These are phyloP conservation scores for Latheticus oryzae DNA, from an alignment of 2,888 invertebrate genomes.

Conservation along the genomic window DNA sequence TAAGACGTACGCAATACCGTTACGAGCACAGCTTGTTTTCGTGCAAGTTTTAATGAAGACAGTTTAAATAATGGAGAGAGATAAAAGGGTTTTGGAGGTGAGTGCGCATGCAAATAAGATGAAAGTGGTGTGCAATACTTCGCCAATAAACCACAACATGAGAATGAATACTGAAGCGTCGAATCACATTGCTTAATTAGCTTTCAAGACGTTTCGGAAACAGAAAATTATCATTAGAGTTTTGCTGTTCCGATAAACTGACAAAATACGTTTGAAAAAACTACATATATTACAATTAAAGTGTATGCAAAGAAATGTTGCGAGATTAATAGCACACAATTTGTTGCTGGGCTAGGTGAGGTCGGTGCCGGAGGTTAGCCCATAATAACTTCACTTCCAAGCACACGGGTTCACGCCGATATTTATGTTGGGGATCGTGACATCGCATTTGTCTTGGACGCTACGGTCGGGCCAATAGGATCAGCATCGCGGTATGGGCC, in stretches of 20 bases:
- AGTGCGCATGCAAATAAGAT: slow-evolving; percentile 58
- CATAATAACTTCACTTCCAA: slow-evolving; percentile 61
- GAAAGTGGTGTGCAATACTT: slow-evolving; percentile 53
- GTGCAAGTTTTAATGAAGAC: slow-evolving; percentile 61
- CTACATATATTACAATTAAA: slow-evolving; percentile 27
- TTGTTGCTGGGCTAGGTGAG: slow-evolving; percentile 59
- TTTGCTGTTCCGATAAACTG: not conserved
- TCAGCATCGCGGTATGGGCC: slow-evolving; percentile 49
- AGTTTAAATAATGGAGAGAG: slow-evolving; percentile 59
- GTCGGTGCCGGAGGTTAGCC: slow-evolving; percentile 60
- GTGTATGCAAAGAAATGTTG: slow-evolving; percentile 52
- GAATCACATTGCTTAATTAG: slow-evolving; percentile 53
- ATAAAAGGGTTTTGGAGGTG: slow-evolving; percentile 56
- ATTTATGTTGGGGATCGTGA: slow-evolving; percentile 63
- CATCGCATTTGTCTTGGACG: slow-evolving; percentile 61
- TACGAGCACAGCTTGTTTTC: slow-evolving; percentile 54
- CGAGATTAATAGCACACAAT: slow-evolving; percentile 60
- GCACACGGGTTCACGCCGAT: slow-evolving; percentile 57
- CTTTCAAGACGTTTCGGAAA: slow-evolving; percentile 36
- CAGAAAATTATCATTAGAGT: slow-evolving; percentile 38
- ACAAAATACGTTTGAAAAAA: too few species aligned
- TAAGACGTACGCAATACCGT: slow-evolving; percentile 46
- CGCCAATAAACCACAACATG: slow-evolving; percentile 58
- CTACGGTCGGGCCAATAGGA: slow-evolving; percentile 53
- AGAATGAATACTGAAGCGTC: slow-evolving; percentile 54